Conservation (phyloP, 2,797 vertebrate genomes). For the Oophaga sylvatica region DNA sequence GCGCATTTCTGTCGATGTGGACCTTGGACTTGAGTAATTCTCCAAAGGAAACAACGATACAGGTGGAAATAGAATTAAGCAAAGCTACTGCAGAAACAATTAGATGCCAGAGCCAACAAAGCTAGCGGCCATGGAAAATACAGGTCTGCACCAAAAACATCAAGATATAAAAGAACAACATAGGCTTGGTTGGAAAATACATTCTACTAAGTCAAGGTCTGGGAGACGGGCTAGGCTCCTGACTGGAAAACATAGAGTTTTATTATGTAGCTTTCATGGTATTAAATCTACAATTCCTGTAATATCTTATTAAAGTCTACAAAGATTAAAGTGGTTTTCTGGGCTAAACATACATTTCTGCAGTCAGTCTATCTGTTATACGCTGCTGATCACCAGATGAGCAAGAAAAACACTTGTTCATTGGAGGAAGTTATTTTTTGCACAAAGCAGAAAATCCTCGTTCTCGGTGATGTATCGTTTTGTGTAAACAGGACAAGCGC, state of each 20-base stretch:
- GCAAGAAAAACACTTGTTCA: too few species aligned
- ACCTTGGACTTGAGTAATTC: slow-evolving; percentile 23
- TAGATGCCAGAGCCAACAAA: slow-evolving; percentile 25
- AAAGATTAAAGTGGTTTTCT: too few species aligned
- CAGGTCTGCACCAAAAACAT: slow-evolving; percentile 19
- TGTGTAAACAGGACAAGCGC: too few species aligned
- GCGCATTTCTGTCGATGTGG: slow-evolving; percentile 5
- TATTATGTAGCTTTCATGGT: not conserved
- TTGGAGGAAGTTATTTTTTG: too few species aligned
- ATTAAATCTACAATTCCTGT: not conserved
- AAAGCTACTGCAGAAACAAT: slow-evolving; percentile 49
- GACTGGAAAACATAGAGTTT: slow-evolving; percentile 4
- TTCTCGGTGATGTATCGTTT: too few species aligned
- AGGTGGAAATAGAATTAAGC: slow-evolving; percentile 46
- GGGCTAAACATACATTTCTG: too few species aligned
- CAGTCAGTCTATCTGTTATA: too few species aligned
- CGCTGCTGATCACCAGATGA: too few species aligned
- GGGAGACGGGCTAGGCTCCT: not conserved
- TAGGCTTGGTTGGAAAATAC: slow-evolving; percentile 28
- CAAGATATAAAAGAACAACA: slow-evolving; percentile 31
- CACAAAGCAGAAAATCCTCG: too few species aligned
- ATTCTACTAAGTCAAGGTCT: slow-evolving; percentile 35
- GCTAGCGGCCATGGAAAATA: slow-evolving; percentile 44
- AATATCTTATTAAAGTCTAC: not conserved
- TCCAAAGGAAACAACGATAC: slow-evolving; percentile 46